Base-by-base conservation (phyloP, 2,797 vertebrate species). In the Clarias pachynema region DNA sequence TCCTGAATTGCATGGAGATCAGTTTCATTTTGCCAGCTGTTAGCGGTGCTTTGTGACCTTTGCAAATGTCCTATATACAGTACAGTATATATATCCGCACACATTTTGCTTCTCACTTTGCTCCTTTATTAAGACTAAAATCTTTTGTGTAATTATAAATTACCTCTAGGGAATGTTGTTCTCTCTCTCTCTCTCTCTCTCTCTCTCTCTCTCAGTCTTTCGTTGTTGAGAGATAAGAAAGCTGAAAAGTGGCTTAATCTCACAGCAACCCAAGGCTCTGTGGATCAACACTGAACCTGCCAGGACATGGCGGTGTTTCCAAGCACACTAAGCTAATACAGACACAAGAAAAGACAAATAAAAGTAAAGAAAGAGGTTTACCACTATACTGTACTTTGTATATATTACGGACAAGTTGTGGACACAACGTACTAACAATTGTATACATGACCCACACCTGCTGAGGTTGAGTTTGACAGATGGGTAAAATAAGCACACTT, bases 161-260 rank as follows among this genome's bases (percentile, higher is more conserved):
- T 91, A 92, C 92, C 91, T 92, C 89, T 86, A 12, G 88, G 92
- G 91, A 92, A 92, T 91, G 88, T 89, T 92, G 92, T 91, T 91
- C 37, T 68, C 34, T 29, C 18, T 18, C 4, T 68, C 65, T 68
- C 65, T 68, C 14, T 91, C 72, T 57, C 63, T 20, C 26, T 29
- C 65, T 68, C 65, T 68, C 69, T 40, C 34, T 29, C 18, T 18
- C 4, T 69, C 2, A 18, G 15, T 37, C 63, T 65, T 29, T 68
- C 40, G 78, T 89, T 89, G 92, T 91, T 93, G 93, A 94, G 91
- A 94, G 95, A 95, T 93, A 88, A 91, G 90, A 89, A 87, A 73
- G 89, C 92, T 94, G 92, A 93, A 94, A 94, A 93, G 92, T 92
- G 89, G 92, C 92, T 95, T 95, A 95, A 95, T 95, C 92, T 92